Conservation (phyloP, 2,888 invertebrate genomes). For the Microctonus hyperodae region DNA sequence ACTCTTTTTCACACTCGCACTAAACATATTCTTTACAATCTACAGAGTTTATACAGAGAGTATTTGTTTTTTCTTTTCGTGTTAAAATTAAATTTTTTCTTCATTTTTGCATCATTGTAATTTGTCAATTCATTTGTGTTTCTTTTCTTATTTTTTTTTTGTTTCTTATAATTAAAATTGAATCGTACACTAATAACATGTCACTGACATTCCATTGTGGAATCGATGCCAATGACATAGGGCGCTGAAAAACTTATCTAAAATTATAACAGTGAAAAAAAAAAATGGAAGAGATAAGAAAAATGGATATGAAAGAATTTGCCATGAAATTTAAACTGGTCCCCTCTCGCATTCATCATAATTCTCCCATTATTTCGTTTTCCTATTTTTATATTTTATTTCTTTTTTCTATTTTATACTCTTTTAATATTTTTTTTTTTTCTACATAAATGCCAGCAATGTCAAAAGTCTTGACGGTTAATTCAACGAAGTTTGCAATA, state of each 20-base stretch:
- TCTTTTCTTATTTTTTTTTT: constrained; percentile 11
- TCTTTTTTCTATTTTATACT: background rate
- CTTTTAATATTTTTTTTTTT: background rate
- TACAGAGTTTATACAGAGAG: constrained; percentile 26
- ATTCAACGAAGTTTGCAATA: background rate
- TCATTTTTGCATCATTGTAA: constrained; percentile 1
- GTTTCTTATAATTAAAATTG: background rate
- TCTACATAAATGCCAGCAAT: constrained; percentile 18
- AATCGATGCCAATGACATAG: constrained; percentile 9
- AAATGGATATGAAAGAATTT: background rate
- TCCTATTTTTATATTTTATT: background rate
- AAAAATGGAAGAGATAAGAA: background rate
- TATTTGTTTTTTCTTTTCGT: constrained; percentile 13
- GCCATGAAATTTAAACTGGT: constrained; percentile 31
- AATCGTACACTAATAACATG: background rate
- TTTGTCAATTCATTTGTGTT: constrained; percentile 19
- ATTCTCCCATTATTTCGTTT: constrained; percentile 20
- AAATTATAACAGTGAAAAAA: constrained; percentile 4
- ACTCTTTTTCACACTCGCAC: background rate
- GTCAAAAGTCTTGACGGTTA: background rate
- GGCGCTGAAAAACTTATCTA: background rate
- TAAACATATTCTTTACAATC: constrained; percentile 10
- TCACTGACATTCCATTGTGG: background rate
- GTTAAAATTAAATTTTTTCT: too few species aligned
- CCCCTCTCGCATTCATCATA: constrained; percentile 16